Base-by-base conservation (phyloP, 35 echinoderm and acorn worm species). In the Acanthaster planci region DNA sequence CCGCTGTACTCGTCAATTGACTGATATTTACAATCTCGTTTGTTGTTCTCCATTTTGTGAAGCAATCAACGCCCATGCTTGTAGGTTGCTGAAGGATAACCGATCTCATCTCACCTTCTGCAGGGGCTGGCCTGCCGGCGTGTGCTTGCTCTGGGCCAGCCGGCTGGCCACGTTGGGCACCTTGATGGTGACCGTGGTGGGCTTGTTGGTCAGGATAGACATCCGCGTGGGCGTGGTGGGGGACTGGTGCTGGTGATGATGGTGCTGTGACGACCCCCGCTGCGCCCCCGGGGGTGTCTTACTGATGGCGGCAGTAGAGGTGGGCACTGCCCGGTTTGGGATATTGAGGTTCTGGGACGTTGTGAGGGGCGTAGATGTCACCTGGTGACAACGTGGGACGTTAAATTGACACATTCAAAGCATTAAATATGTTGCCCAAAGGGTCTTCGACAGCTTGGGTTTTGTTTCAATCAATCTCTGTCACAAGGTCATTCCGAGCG, bases 131-230 rank as follows among this genome's bases (percentile, higher is more conserved):
- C 27, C 44, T 19, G 40, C n/a, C 51, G 79, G 39, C 12, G 42
- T 12, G 39, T 51, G 40, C 30, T 34, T 47, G 44, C 79, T 81
- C 79, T 81, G 47, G 29, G 79, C 76, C 26, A 94, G 79, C 35
- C 92, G 64, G 37, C 83, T 58, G 17, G 88, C 59, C 26, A 94
- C 87, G 17, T 94, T 90, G 38, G 92, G 92, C 55, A 94, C 92
- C 50, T 94, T 94, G 67, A 92, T 97, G 51, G 88, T 81, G 15
- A 97, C 82, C 78, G 86, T 92, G 9, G 90, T 77, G 26, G 94
- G 94, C 40, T 92, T 97, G 34, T 97, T 97, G 38, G 94, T 97
- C 37, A 97, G 56, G 47, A 97, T 97, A 17, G 94, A 97, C 94
- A 97, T 92, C 34, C 94, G 56, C 17, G 94, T 83, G 15, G 94